Evolutionary conservation across 2,797 vertebrate species (phyloP).

Genomic region (Coregonus ussuriensis): DNA sequence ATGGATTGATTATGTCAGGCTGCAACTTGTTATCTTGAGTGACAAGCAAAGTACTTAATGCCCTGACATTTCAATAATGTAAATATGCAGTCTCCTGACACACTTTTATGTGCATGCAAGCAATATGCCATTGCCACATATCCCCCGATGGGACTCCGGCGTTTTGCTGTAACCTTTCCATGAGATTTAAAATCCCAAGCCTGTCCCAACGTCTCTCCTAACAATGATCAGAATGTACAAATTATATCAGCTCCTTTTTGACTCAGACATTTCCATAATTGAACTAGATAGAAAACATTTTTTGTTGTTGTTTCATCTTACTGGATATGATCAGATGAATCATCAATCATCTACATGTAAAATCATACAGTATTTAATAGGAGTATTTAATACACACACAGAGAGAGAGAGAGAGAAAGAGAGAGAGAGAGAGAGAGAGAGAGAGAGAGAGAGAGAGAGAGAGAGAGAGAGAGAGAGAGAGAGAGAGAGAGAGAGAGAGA

Average conservation of each 20-base stretch:
- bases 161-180: slow-evolving; percentile 60
- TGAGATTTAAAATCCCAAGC: slow-evolving; percentile 32
- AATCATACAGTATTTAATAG: not conserved
- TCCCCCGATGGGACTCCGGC: slow-evolving; percentile 30
- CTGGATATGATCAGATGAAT: no score
- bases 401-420: no score
- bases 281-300: no score
- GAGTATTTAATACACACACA: no score
- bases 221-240: not conserved
- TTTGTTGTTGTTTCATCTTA: no score
- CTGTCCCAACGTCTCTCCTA: not conserved
- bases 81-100: slow-evolving; percentile 51
- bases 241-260: not conserved
- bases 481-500: no score
- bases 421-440: no score
- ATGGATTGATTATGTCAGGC: slow-evolving; percentile 48
- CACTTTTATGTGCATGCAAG: slow-evolving; percentile 49
- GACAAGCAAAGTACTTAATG: slow-evolving; percentile 49
- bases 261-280: not conserved
- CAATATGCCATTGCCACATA: slow-evolving; percentile 55
- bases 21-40: slow-evolving; percentile 33
- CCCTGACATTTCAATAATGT: slow-evolving; percentile 68
- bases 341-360: no score
- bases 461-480: no score
- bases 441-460: no score